Conservation (phyloP, 2,888 invertebrate species). For the Scaptomyza parva region DNA sequence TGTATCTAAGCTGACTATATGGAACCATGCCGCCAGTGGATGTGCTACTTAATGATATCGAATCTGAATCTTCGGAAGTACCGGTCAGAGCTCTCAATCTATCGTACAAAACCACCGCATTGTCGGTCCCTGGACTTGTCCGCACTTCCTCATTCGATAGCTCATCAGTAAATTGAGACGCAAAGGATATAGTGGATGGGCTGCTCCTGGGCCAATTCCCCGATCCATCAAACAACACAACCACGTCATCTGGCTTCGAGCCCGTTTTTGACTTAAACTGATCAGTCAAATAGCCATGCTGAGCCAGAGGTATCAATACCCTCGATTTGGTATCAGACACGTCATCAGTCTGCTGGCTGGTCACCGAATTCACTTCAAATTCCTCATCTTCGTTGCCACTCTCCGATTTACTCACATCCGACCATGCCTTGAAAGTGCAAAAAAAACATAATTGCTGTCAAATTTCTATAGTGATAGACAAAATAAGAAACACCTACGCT, state of each 20-base stretch:
- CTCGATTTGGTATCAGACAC: background rate
- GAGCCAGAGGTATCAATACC: background rate
- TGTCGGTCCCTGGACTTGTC: background rate
- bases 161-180: background rate
- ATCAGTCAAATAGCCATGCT: background rate
- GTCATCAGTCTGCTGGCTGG: conserved; percentile 6
- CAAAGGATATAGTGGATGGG: conserved; percentile 1
- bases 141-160: background rate
- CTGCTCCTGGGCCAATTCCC: conserved; percentile 1
- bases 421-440: conserved; percentile 79
- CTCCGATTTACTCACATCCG: conserved; percentile 62
- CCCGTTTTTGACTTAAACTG: background rate
- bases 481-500: conserved; percentile 69
- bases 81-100: background rate
- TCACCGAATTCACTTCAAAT: background rate
- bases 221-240: conserved; percentile 1
- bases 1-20: conserved; percentile 41
- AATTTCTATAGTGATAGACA: too few species aligned
- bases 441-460: conserved; percentile 3
- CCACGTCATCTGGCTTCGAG: conserved; percentile 11
- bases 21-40: conserved; percentile 33
- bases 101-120: background rate
- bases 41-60: background rate
- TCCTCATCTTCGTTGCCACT: background rate
- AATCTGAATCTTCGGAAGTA: background rate